Conservation (phyloP, 2,888 invertebrate species). For the Noctua janthe region DNA sequence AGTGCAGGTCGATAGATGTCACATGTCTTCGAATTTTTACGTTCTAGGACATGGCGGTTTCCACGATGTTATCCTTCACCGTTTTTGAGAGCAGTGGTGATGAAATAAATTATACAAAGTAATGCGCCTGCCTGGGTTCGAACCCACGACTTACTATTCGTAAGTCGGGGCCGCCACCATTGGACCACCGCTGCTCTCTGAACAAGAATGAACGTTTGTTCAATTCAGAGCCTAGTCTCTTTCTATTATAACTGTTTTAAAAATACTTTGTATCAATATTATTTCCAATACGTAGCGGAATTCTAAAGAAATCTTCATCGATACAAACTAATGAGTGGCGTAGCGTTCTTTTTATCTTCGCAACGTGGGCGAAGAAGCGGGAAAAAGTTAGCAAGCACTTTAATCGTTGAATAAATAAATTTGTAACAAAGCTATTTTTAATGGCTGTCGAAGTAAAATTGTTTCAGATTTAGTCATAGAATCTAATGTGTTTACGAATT, state of each 20-base stretch:
- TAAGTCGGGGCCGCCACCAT: no score
- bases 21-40: no score
- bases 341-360: conserved; percentile 36
- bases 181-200: no score
- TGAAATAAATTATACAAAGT: no score
- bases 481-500: neutral
- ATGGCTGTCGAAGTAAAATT: neutral
- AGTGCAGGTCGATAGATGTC: no score
- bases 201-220: no score
- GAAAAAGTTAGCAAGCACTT: conserved; percentile 27
- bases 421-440: conserved; percentile 30
- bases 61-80: no score
- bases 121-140: no score
- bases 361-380: conserved; percentile 40
- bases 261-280: conserved; percentile 14
- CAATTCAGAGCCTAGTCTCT: neutral
- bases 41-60: no score
- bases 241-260: neutral
- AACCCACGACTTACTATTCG: no score
- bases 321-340: conserved; percentile 10
- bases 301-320: conserved; percentile 10
- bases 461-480: neutral
- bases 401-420: conserved; percentile 33
- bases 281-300: neutral
- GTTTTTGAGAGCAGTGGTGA: no score